phyloP scores from a whole-genome alignment of 2,113 vertebrate species.

The Vulpes vulpes region DNA sequence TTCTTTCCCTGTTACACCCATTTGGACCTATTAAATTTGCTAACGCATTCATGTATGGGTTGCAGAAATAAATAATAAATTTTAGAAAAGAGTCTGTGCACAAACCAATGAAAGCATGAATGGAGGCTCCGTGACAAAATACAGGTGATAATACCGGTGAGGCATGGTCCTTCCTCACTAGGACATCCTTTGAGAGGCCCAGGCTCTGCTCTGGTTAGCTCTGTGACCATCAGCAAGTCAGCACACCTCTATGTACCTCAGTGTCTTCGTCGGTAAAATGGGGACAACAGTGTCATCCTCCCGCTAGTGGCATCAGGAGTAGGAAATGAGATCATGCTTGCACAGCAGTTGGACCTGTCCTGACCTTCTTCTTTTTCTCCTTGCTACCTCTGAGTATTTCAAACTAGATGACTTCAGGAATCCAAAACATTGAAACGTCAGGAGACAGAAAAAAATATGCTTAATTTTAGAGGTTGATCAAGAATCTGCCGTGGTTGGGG shows the following conservation, averaged over 20 bases:
- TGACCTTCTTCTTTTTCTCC: too few relatives aligned
- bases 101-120: background rate
- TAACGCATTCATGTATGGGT: background rate
- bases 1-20: background rate
- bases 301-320: rapidly evolving
- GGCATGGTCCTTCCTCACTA: rapidly evolving
- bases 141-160: rapidly evolving
- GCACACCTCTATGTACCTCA: rapidly evolving
- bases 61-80: background rate
- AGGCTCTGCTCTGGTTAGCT: too few relatives aligned
- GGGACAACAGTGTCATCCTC: rapidly evolving
- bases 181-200: background rate
- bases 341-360: background rate
- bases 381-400: background rate
- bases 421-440: background rate
- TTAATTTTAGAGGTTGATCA: background rate
- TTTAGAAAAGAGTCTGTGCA: background rate
- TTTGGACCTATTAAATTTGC: background rate
- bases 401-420: background rate
- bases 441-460: background rate
- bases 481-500: background rate
- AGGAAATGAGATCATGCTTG: rapidly evolving
- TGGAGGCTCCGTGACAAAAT: background rate
- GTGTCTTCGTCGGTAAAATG: background rate
- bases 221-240: too few relatives aligned